Base-by-base conservation (phyloP, 2,888 invertebrate species). In the Saturnia japonica region DNA sequence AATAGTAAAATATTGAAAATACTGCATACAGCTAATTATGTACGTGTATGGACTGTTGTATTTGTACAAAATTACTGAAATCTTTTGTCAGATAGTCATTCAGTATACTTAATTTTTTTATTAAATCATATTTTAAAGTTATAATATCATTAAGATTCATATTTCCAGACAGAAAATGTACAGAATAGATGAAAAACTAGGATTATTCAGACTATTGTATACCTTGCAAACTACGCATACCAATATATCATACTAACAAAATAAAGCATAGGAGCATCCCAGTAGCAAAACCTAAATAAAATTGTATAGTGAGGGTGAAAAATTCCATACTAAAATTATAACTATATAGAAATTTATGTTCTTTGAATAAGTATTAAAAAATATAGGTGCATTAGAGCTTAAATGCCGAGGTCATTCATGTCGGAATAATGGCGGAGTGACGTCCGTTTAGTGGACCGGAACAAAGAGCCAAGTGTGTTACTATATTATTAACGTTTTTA, bases 341-440 rank as follows among this genome's bases (percentile, higher is more conserved):
- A 60, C 28, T 60, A 60, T 14, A 11, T 60, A 12, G 12, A 60
- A 60, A 14, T 25, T 60, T 25, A 60, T 60, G 14, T 60, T 14
- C 28, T 60, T 60, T 28, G 28, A 28, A 28, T 28, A 4, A 28
- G 28, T 25, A 57, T 25, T 12, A 25, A 81, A 83, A 83, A 83
- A 80, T 80, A 80, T 77, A 79, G 79, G 75, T 82, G 83, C 84
- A 85, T 87, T 87, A 85, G 79, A 76, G 80, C 75, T 80, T 84
- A 79, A 86, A 85, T 80, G 84, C 79, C 82, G 78, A 19, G 82
- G 82, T 85, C 85, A 86, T 86, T 87, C 84, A 85, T 87, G 85
- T 85, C 82, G 69, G 76, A 78, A 74, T 85, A 85, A 85, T 85
- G 84, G 83, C 77, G 75, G 79, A 80, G 81, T 85, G 87, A 85